phyloP scores from a whole-genome alignment of 1,140 invertebrate genomes.

The Carcinoscorpius rotundicauda region DNA sequence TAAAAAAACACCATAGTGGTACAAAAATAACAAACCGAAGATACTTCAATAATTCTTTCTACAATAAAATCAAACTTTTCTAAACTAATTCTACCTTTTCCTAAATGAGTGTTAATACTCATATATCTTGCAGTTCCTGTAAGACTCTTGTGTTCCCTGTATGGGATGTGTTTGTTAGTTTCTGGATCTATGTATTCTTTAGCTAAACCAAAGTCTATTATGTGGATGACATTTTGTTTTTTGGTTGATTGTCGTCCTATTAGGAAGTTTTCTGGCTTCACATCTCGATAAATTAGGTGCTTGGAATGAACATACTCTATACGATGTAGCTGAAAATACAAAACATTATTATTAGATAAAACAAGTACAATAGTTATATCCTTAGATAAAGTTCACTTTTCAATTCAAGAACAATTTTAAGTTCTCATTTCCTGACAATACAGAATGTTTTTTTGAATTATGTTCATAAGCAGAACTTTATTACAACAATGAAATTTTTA shows the following conservation, averaged over 20 bases:
- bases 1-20: too few relatives aligned
- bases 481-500: too few relatives aligned
- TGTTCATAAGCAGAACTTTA: too few relatives aligned
- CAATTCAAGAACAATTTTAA: too few relatives aligned
- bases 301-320: conserved; percentile 99
- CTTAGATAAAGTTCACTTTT: too few relatives aligned
- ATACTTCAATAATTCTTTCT: too few relatives aligned
- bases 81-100: conserved; percentile 56
- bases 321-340: conserved; percentile 56
- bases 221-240: conserved; percentile 98
- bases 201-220: conserved; percentile 99
- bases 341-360: conserved; percentile 6
- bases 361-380: not conserved
- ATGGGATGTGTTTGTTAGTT: conserved; percentile 99
- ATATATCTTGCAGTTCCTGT: conserved; percentile 95
- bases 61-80: too few relatives aligned
- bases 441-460: too few relatives aligned
- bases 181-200: conserved; percentile 99
- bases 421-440: too few relatives aligned
- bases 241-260: conserved; percentile 95
- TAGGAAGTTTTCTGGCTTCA: conserved; percentile 99
- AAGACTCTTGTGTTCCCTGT: conserved; percentile 98
- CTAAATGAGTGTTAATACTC: conserved; percentile 99
- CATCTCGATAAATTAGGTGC: conserved; percentile 98
- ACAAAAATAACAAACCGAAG: too few relatives aligned